Percentiles rank a stretch among this genome's conserved stretches.
Conservation (phyloP, 2,888 invertebrate genomes). For the Urechis unicinctus region DNA sequence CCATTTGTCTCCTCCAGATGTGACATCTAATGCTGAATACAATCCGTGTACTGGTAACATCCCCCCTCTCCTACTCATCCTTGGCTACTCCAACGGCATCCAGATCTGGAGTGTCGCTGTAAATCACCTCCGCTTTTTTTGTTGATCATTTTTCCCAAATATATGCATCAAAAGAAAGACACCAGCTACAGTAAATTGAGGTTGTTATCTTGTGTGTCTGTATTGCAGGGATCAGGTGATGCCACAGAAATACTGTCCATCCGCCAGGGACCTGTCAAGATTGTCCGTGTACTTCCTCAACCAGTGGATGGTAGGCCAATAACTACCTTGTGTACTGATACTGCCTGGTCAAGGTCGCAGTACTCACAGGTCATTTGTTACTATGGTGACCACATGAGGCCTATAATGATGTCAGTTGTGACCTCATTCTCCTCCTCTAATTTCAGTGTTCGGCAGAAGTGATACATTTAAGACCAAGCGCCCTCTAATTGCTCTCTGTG, state of each 20-base stretch:
- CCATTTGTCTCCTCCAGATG: slow-evolving; percentile 5
- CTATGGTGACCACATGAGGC: neutral
- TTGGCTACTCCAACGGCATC: slow-evolving; percentile 81
- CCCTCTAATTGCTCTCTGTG: slow-evolving; percentile 84
- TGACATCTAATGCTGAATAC: slow-evolving; percentile 29
- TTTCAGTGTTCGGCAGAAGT: slow-evolving; percentile 29
- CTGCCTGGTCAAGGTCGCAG: too few species aligned
- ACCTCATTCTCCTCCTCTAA: neutral
- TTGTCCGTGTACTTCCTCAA: slow-evolving; percentile 76
- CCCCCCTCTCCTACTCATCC: slow-evolving; percentile 72
- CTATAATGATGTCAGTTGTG: neutral
- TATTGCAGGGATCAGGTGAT: slow-evolving; percentile 73
- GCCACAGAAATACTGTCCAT: slow-evolving; percentile 91
- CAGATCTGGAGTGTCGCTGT: slow-evolving; percentile 58
- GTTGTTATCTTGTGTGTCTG: neutral
- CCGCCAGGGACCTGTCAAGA: slow-evolving; percentile 80
- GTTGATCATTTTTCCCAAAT: neutral
- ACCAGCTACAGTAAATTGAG: neutral
- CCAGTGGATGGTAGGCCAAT: slow-evolving; percentile 59
- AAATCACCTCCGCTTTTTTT: too few species aligned
- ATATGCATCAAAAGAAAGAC: neutral
- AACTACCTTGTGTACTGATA: too few species aligned
- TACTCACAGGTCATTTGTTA: too few species aligned
- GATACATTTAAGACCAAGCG: slow-evolving; percentile 75
- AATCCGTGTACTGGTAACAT: neutral